These are phyloP conservation scores for Drosophila sp. DNA, from an alignment of 1,140 invertebrate species.

Conservation along the genomic window DNA sequence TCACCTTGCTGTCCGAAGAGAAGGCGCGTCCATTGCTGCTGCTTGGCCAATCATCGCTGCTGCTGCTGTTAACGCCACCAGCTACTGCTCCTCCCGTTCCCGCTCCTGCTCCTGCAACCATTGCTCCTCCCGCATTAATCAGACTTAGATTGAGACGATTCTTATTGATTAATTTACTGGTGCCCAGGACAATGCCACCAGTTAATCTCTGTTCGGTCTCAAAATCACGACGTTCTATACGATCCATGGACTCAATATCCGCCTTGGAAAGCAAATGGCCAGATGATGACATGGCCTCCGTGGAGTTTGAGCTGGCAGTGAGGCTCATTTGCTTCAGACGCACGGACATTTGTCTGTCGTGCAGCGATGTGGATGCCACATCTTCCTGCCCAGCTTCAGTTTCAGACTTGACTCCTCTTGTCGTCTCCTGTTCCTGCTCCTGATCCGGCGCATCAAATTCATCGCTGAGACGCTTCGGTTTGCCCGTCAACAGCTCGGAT, in stretches of 20 bases:
- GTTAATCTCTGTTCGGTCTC: conserved; percentile 80
- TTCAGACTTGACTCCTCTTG: conserved; percentile 51
- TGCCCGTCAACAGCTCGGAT: conserved; percentile 47
- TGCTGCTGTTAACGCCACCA: conserved; percentile 19
- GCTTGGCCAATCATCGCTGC: conserved; percentile 75
- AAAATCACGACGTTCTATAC: conserved; percentile 81
- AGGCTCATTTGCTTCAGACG: conserved; percentile 80
- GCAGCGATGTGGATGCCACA: conserved; percentile 50
- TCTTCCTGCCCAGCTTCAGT: conserved; percentile 25
- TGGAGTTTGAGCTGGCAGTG: conserved; percentile 56
- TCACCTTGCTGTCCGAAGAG: conserved; percentile 80
- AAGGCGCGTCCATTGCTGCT: conserved; percentile 73
- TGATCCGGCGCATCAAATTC: conserved; percentile 69
- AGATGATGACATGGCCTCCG: conserved; percentile 10
- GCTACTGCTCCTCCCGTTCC: conserved; percentile 10
- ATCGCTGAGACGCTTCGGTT: conserved; percentile 82
- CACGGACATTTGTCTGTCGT: conserved; percentile 78
- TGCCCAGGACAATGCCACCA: conserved; percentile 75
- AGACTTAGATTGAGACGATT: conserved; percentile 81
- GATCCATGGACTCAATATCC: conserved; percentile 82
- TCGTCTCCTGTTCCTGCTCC: not conserved
- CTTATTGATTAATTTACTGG: conserved; percentile 66
- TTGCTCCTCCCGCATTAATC: conserved; percentile 59
- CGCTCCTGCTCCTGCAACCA: not conserved
- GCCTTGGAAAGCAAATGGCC: conserved; percentile 44